phyloP scores from a whole-genome alignment of 2,888 invertebrate species.

The Apamea crenata region DNA sequence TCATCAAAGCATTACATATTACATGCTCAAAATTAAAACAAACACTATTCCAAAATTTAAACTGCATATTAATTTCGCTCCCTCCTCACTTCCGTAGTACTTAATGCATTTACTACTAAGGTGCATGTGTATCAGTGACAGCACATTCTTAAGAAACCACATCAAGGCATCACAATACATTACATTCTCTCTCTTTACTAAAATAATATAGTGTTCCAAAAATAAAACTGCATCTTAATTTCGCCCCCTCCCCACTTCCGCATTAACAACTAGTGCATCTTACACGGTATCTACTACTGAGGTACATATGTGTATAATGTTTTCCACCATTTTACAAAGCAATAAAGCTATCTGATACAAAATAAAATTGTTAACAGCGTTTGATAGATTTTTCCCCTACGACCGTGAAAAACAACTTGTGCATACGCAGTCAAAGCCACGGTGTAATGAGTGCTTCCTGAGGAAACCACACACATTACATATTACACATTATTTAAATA shows the following conservation, averaged over 20 bases:
- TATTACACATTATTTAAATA: conserved; percentile 1
- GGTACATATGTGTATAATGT: conserved; percentile 39
- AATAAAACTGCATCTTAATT: conserved; percentile 23
- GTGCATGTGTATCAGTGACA: conserved; percentile 29
- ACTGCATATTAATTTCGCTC: neutral
- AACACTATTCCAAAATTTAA: conserved; percentile 13
- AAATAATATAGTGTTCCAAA: conserved; percentile 4
- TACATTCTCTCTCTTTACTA: neutral
- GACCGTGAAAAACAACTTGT: neutral
- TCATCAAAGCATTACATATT: neutral
- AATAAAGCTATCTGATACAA: neutral
- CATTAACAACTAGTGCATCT: conserved; percentile 15
- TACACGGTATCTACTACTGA: conserved; percentile 4
- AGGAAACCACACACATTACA: neutral
- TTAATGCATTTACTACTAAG: conserved; percentile 3
- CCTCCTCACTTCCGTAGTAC: conserved; percentile 11
- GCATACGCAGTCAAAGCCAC: neutral
- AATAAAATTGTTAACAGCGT: neutral
- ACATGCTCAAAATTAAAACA: neutral
- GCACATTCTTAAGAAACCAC: neutral
- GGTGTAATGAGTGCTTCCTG: neutral
- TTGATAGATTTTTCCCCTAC: no score
- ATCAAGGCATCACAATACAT: neutral
- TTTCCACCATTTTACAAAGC: neutral
- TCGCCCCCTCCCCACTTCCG: conserved; percentile 20